Evolutionary conservation across 2,797 vertebrate genomes (phyloP).

Genomic region (Megalops cyprinoides): DNA sequence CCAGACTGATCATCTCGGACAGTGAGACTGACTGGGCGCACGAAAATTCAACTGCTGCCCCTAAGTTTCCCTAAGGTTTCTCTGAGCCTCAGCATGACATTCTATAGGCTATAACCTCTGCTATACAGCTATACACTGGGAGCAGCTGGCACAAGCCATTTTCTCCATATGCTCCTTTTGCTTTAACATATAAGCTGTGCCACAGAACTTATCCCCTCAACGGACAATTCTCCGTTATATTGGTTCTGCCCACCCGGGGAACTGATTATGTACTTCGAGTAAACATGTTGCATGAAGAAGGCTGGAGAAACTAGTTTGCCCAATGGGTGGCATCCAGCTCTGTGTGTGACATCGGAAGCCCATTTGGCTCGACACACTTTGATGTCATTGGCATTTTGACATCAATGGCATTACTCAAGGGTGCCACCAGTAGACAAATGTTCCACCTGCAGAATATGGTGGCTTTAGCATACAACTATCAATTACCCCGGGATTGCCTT

Average conservation of each 20-base stretch:
- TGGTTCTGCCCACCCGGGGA: background rate
- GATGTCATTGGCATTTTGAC: no score
- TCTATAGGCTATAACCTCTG: background rate
- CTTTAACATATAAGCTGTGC: background rate
- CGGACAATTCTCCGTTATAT: background rate
- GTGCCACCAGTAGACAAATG: background rate
- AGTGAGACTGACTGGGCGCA: no score
- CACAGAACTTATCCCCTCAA: background rate
- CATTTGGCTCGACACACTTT: background rate
- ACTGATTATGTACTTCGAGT: background rate
- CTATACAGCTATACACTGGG: background rate
- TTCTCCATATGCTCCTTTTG: conserved; percentile 6
- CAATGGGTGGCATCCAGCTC: background rate
- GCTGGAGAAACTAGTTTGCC: background rate
- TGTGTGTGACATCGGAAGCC: background rate
- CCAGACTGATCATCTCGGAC: no score
- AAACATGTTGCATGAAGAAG: background rate
- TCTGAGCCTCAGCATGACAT: conserved; percentile 1
- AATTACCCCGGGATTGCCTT: background rate
- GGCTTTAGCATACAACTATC: background rate
- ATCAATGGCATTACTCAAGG: background rate
- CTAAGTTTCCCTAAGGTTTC: conserved; percentile 1
- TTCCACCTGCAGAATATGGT: no score
- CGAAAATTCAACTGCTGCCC: no score
- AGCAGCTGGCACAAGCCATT: conserved; percentile 1